Base-by-base conservation (phyloP, 2,888 invertebrate genomes). In the Leptodirus hochenwartii region DNA sequence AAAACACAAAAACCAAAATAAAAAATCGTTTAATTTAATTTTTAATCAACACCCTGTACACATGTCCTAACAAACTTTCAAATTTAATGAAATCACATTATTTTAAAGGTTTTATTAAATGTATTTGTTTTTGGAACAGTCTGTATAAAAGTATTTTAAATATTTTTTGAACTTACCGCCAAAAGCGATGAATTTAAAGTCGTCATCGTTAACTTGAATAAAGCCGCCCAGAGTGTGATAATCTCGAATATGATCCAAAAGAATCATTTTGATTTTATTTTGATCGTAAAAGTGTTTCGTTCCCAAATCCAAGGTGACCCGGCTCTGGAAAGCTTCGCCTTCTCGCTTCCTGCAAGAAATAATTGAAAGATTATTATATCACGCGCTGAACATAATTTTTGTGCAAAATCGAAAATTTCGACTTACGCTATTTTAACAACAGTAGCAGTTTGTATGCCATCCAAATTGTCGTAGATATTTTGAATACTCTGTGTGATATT, bases 341-440 rank as follows among this genome's bases (percentile, higher is more conserved):
- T 14, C 11, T 3, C 30, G 26, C 28, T 22, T 31, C 20, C 37
- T 14, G 15, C 11, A 27, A 14, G 10, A 20, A 20, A 20, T 20
- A 20, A 20, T 20, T 20, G 20, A n/a, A n/a, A n/a, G n/a, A n/a
- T n/a, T n/a, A n/a, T n/a, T n/a, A n/a, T n/a, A n/a, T n/a, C n/a
- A n/a, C n/a, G n/a, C n/a, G n/a, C n/a, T n/a, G n/a, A n/a, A n/a
- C n/a, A n/a, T n/a, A 20, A 20, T 20, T 20, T 20, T 8, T 5
- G 15, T 17, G 4, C 17, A 4, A 4, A 27, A 27, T 10, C 9
- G 15, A 27, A 4, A 30, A 30, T 22, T 9, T 5, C 32, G 32
- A 65, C 74, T 69, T 54, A 80, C 80, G 70, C 65, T 46, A 77
- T 69, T 38, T 69, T 67, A 12, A 79, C 64, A 11, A 80, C 65